Evolutionary conservation across 2,888 invertebrate species (phyloP).

Genomic region (Sylvicola cinctus): DNA sequence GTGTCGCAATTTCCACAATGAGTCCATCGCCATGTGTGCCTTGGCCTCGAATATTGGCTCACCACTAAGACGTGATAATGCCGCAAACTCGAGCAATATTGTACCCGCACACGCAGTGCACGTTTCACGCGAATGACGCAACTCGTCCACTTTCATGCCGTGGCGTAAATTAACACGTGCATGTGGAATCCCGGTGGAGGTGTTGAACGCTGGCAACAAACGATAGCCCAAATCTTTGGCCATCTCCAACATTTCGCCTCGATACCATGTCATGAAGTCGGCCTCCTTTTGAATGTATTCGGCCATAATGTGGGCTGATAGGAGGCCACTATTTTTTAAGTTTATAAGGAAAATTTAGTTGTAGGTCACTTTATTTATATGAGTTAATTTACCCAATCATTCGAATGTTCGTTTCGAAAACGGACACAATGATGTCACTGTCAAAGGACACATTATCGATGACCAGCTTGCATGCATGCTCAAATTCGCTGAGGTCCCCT

Average conservation of each 20-base stretch:
- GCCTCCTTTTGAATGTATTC: slow-evolving; percentile 57
- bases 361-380: not conserved
- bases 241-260: slow-evolving; percentile 68
- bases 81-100: slow-evolving; percentile 94
- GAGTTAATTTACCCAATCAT: slow-evolving; percentile 65
- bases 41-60: slow-evolving; percentile 85
- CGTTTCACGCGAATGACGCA: slow-evolving; percentile 66
- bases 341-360: not conserved
- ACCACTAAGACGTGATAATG: slow-evolving; percentile 79
- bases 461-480: slow-evolving; percentile 68
- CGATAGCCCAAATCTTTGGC: slow-evolving; percentile 85
- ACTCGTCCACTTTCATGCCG: slow-evolving; percentile 56
- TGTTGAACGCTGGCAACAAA: slow-evolving; percentile 93
- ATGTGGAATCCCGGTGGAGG: slow-evolving; percentile 91
- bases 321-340: slow-evolving; percentile 43
- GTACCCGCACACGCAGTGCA: slow-evolving; percentile 98
- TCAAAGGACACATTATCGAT: slow-evolving; percentile 80
- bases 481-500: slow-evolving; percentile 88
- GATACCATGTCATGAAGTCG: slow-evolving; percentile 50
- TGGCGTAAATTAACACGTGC: slow-evolving; percentile 79
- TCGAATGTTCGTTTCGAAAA: slow-evolving; percentile 96
- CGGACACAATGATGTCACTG: slow-evolving; percentile 84
- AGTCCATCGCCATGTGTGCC: slow-evolving; percentile 90
- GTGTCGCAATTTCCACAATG: slow-evolving; percentile 86
- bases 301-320: slow-evolving; percentile 83